phyloP scores from a whole-genome alignment of 2,113 vertebrate genomes.

The Limanda limanda region DNA sequence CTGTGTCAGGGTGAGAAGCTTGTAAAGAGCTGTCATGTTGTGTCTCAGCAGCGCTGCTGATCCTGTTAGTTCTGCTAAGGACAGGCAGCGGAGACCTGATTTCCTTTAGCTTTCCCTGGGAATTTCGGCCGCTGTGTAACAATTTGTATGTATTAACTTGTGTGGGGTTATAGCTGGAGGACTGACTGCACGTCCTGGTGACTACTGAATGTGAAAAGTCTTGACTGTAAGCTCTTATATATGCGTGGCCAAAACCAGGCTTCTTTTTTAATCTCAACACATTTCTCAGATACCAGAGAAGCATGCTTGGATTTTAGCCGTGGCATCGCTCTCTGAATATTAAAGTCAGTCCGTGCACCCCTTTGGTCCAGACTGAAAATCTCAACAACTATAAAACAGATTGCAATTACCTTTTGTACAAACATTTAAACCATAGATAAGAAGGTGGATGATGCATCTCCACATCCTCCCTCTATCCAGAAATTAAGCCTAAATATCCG shows the following conservation, averaged over 20 bases:
- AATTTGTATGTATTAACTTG: slow-evolving; percentile 6
- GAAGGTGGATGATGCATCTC: too few relatives aligned
- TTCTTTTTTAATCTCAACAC: neutral
- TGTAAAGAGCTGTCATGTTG: slow-evolving; percentile 50
- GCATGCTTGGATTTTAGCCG: too few relatives aligned
- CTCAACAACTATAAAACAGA: neutral
- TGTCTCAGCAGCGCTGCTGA: slow-evolving; percentile 53
- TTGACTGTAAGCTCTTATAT: slow-evolving; percentile 6
- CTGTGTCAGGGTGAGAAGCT: slow-evolving; percentile 46
- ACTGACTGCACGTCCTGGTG: slow-evolving; percentile 22
- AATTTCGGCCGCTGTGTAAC: slow-evolving; percentile 8
- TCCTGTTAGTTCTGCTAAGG: slow-evolving; percentile 70
- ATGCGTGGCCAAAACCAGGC: neutral
- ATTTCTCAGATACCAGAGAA: too few relatives aligned
- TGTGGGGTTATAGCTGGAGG: slow-evolving; percentile 12
- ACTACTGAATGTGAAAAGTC: slow-evolving; percentile 5
- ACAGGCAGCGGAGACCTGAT: slow-evolving; percentile 24
- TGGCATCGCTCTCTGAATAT: neutral
- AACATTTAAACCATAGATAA: neutral
- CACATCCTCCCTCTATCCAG: too few relatives aligned
- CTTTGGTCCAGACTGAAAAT: slow-evolving; percentile 1
- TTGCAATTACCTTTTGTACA: neutral
- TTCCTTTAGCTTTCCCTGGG: slow-evolving; percentile 21
- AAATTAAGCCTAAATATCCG: too few relatives aligned
- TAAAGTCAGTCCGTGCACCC: neutral